These are phyloP conservation scores for Hymenopus coronatus DNA, from an alignment of 2,888 invertebrate species.

Conservation along the genomic window DNA sequence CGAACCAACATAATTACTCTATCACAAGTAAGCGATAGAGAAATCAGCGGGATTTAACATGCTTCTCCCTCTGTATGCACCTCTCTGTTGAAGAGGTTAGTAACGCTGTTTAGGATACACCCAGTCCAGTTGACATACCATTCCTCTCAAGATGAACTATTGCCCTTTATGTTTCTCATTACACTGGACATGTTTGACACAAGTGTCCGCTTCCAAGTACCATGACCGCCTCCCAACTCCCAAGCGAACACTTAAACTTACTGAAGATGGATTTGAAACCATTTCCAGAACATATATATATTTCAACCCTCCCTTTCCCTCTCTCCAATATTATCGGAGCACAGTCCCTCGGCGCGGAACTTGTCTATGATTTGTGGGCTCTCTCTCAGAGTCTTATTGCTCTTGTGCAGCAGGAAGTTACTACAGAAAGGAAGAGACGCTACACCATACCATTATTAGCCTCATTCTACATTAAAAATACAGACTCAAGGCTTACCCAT, in stretches of 20 bases:
- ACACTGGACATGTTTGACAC: background rate
- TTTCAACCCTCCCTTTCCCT: background rate
- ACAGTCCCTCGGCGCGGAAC: background rate
- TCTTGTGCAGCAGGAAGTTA: background rate
- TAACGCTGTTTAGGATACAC: background rate
- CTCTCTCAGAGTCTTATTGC: background rate
- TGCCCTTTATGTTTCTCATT: background rate
- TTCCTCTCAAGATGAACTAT: background rate
- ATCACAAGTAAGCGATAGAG: too few species aligned
- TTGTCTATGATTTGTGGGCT: background rate
- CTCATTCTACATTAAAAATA: background rate
- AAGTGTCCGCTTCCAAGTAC: background rate
- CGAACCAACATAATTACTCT: too few species aligned
- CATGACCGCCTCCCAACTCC: background rate
- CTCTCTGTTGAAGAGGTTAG: too few species aligned
- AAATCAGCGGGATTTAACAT: too few species aligned
- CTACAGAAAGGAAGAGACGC: background rate
- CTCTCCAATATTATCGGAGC: background rate
- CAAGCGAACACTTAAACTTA: background rate
- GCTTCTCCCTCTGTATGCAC: too few species aligned
- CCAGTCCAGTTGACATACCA: background rate
- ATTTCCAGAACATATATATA: background rate
- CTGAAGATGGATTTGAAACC: background rate
- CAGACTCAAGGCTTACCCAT: too few species aligned
- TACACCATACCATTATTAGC: background rate